Base-by-base conservation (phyloP, 2,888 invertebrate species). In the Spodoptera picta region DNA sequence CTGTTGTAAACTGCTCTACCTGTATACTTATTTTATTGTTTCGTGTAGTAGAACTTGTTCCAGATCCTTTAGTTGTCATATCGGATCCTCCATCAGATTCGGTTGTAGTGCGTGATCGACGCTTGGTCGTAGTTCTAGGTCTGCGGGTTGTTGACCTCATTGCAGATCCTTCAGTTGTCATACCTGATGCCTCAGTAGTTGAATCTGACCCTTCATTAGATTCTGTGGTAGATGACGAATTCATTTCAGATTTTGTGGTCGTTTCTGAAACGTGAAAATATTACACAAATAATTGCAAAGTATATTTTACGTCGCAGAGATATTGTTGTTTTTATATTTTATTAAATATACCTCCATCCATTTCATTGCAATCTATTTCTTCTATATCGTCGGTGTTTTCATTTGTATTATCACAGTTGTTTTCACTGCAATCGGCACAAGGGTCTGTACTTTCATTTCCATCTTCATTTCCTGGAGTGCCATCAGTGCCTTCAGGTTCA, bases 381-480 rank as follows among this genome's bases (percentile, higher is more conserved):
- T 23, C 52, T 12, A 19, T 43, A 27, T 51, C 31, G 1, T 9
- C 6, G 10, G 24, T 31, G 14, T 14, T 19, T 11, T 24, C 41
- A 4, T 24, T 45, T 5, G 4, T 42, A 4, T 0, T 3, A 27
- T 51, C 50, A 46, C 59, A 69, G 6, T 48, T 55, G 4, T 41
- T 12, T 51, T 44, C 27, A 7, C 12, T n/a, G 31, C 69, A 70
- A 3, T 55, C 14, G 5, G 52, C 45, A 42, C 58, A 70, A 24
- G 58, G 31, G 11, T 42, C 19, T 1, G 14, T 56, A 7, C 0
- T 5, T 0, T 24, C 11, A 31, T 19, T 11, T 24, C 9, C 23
- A 50, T 27, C 23, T 60, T 56, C 42, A 24, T 60, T 24, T 11
- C 23, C 53, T 0, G 49, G 46, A 19, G 45, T 54, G 36, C 27